A percentile compares a stretch with the other conserved stretches of the same genome.
Evolutionary conservation across 2,113 vertebrate species (phyloP).

Genomic region (Mustela nigripes): DNA sequence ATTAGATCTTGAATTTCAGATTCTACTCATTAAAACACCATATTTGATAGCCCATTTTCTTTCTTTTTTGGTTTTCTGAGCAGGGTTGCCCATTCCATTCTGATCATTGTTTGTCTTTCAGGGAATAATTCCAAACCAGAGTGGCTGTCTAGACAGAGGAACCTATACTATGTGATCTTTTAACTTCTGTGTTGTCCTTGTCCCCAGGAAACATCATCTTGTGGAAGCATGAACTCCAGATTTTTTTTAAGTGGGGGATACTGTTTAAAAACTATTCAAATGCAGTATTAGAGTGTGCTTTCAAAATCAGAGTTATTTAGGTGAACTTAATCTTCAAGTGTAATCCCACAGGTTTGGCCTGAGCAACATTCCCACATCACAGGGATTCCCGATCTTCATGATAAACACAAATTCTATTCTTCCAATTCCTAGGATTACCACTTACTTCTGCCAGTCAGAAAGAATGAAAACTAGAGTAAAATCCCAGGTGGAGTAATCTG

Average conservation of each 20-base stretch:
- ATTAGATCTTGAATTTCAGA: neutral
- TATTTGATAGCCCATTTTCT: neutral
- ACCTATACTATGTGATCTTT: neutral
- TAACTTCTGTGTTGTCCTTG: neutral
- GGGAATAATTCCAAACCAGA: neutral
- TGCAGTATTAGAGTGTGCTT: neutral
- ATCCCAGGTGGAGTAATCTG: neutral
- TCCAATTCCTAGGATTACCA: neutral
- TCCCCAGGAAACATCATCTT: conserved; percentile 13
- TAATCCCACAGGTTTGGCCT: neutral
- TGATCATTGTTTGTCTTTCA: neutral
- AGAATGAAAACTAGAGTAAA: neutral
- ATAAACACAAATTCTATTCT: neutral
- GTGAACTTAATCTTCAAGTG: conserved; percentile 22
- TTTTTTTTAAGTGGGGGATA: neutral
- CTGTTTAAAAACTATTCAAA: neutral
- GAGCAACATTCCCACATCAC: neutral
- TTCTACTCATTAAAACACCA: conserved; percentile 5
- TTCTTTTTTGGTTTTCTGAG: neutral
- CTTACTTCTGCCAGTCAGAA: neutral
- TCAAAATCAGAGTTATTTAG: conserved; percentile 27
- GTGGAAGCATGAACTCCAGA: neutral
- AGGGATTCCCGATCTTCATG: neutral
- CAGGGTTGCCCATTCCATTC: neutral
- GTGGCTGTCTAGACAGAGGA: neutral